A percentile compares a stretch with the other conserved stretches of the same genome.
Evolutionary conservation across 2,113 vertebrate genomes (phyloP).

Genomic region (Engraulis encrasicolus): DNA sequence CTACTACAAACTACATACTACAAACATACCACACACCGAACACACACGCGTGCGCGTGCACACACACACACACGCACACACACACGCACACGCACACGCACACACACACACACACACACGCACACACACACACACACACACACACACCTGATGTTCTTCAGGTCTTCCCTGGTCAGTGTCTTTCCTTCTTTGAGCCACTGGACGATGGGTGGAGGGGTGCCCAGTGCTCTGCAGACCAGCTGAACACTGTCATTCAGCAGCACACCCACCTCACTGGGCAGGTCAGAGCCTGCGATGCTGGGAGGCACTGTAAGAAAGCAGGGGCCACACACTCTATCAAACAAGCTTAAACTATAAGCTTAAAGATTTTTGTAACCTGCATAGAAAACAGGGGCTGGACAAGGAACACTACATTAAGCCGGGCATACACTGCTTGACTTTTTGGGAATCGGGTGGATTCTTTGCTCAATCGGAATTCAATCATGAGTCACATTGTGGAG

Average conservation of each 20-base stretch:
- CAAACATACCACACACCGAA: not conserved
- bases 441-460: too few species aligned
- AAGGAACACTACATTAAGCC: too few species aligned
- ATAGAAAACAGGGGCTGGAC: too few species aligned
- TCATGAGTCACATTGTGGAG: too few species aligned
- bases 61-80: conserved; percentile 12
- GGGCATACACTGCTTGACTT: too few species aligned
- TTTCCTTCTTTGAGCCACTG: conserved; percentile 93
- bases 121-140: conserved; percentile 1
- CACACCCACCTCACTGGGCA: conserved; percentile 84
- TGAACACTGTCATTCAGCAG: conserved; percentile 84
- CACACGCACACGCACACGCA: not conserved
- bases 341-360: too few species aligned
- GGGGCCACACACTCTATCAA: not conserved
- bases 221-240: conserved; percentile 82
- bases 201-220: conserved; percentile 80
- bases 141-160: conserved; percentile 76
- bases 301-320: conserved; percentile 83
- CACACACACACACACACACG: not conserved
- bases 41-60: not conserved
- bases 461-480: too few species aligned
- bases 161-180: conserved; percentile 61
- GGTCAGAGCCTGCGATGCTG: conserved; percentile 85
- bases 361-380: too few species aligned
- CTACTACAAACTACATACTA: too few species aligned